Base-by-base conservation (phyloP, 1,140 invertebrate genomes). In the Schmidtea mediterranea region DNA sequence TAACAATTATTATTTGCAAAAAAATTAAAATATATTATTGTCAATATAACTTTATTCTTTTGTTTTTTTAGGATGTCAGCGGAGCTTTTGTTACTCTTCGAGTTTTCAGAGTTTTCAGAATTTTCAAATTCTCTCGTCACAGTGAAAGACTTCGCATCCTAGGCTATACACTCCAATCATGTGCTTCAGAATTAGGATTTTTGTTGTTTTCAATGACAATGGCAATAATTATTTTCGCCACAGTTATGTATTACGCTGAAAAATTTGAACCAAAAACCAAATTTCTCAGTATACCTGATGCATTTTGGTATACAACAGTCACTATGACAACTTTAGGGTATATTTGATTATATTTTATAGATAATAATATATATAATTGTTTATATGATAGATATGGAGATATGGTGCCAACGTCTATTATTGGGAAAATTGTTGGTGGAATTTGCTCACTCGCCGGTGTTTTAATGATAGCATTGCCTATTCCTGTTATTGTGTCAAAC, bases 401-500 rank as follows among this genome's bases (percentile, higher is more conserved):
- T 71, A 89, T 90, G 82, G 65, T 69, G 57, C 90, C 90, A 55
- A 86, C 94, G 59, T 84, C 87, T 61, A 82, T 92, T 52, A 94
- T 86, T 83, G 87, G 89, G 56, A 94, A 94, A 70, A 84, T 95
- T 63, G 87, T 94, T 57, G 87, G 89, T 54, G 94, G 86, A 54
- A 72, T 95, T 55, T 97, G 90, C 71, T 90, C 89, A 61, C 92
- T 97, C 69, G 86, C 89, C 63, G 90, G 90, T 72, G 89, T 97
- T 45, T 56, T 70, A 22, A 69, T 65, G 9, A 67, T 70, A 50
- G 67, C 68, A 46, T 74, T 97, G 58, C 89, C 89, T 52, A 89
- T 97, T 58, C 87, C 89, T 60, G 87, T 95, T 69, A 95, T 95
- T 70, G 89, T 95, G 56, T 90, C 86, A 68, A 98, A 97, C 73